Base-by-base conservation (phyloP, 1,140 invertebrate genomes). In the Drosophila gunungcola region DNA sequence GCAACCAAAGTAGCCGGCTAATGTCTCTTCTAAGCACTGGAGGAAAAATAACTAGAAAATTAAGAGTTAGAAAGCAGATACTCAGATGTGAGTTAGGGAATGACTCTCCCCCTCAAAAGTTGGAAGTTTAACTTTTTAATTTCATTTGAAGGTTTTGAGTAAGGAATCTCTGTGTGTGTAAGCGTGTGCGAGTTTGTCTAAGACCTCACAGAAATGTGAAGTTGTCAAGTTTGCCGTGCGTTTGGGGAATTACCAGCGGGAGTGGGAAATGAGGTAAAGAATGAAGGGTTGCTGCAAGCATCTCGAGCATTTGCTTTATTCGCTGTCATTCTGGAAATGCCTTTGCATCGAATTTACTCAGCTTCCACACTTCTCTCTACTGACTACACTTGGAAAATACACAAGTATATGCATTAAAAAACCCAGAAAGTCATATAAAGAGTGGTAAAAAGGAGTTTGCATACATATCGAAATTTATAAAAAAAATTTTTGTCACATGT, bases 71-170 rank as follows among this genome's bases (percentile, higher is more conserved):
- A 36, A 21, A n/a, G 49, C 38, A 45, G 10, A 41, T 11, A 57
- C 41, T 46, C 32, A 46, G 21, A 45, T 46, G 32, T 65, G 46
- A 57, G 63, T 69, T 68, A 68, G 27, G 68, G 64, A 64, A 53
- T 73, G 55, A 21, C 34, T 25, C 39, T 38, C 29, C 3, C 13
- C 27, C 34, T 21, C 1, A 21, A 39, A 74, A 69, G 74, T 51
- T 73, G 64, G 34, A 56, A 78, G 75, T 68, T 78, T 39, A 86
- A 82, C 83, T 82, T 86, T 83, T 82, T 79, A 76, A 88, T 82
- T 82, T 82, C 57, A 88, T 86, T 88, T 70, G 43, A 63, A 55
- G 55, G 29, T 55, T 72, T 64, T 42, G n/a, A 61, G 73, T 68
- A 38, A 32, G 53, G 60, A 62, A 62, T 62, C 60, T 51, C 46